phyloP scores from a whole-genome alignment of 2,113 vertebrate species.

The Damaliscus lunatus region DNA sequence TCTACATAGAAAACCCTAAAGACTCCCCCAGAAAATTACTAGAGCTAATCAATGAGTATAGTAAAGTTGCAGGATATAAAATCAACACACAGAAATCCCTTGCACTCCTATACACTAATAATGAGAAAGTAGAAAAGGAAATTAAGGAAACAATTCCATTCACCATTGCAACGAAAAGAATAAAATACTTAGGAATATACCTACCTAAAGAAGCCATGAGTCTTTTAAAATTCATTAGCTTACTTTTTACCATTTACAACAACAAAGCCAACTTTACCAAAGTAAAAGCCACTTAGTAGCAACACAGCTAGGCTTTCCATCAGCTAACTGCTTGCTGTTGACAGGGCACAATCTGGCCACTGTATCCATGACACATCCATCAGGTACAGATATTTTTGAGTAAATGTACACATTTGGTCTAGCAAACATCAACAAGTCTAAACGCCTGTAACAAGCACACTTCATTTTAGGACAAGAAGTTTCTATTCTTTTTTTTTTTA shows the following conservation, averaged over 20 bases:
- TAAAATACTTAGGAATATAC: no score
- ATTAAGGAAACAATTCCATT: no score
- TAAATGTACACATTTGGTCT: conserved; percentile 84
- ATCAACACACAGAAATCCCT: no score
- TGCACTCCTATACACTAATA: no score
- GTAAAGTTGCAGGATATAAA: no score
- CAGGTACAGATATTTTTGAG: conserved; percentile 80
- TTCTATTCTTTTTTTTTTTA: conserved; percentile 43
- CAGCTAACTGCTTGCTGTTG: conserved; percentile 72
- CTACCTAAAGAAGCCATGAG: conserved; percentile 43
- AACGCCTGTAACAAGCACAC: conserved; percentile 84
- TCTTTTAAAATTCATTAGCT: conserved; percentile 79
- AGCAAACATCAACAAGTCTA: conserved; percentile 82
- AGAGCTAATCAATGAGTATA: no score
- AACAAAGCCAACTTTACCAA: conserved; percentile 81
- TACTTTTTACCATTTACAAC: conserved; percentile 80
- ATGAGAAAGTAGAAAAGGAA: no score
- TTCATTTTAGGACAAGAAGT: conserved; percentile 79
- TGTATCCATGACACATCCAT: conserved; percentile 77
- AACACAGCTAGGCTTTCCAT: conserved; percentile 77
- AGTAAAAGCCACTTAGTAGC: conserved; percentile 81
- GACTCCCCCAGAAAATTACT: no score
- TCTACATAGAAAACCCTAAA: no score
- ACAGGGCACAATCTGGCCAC: conserved; percentile 73
- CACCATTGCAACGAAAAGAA: no score